Base-by-base conservation (phyloP, 2,888 invertebrate genomes). In the Pandemis heparana region DNA sequence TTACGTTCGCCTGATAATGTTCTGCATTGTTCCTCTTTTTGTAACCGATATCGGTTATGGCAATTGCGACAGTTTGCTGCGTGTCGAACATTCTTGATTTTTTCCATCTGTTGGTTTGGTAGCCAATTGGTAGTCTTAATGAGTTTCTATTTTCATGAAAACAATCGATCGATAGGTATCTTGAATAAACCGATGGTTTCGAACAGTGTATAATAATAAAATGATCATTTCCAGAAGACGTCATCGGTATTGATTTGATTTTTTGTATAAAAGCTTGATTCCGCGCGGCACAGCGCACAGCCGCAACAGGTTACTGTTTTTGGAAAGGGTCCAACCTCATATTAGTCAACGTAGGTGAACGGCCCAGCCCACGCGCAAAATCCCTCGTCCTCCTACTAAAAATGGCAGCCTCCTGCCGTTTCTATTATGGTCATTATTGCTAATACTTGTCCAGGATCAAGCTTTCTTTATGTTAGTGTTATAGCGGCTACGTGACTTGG, bases 341-440 rank as follows among this genome's bases (percentile, higher is more conserved):
- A 82, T 89, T 87, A 90, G 85, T 89, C 89, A 90, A 87, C 80
- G 74, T 84, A 84, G 92, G 89, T 92, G 89, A 92, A 92, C 83
- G 92, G 80, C 88, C 91, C 83, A 81, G 75, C 93, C 93, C 88
- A 92, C 93, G 89, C 90, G 78, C 82, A 77, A 82, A 87, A 82
- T 76, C 75, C 75, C 78, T 76, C 76, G 77, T 75, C 75, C 78
- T 78, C 75, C 65, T 75, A 76, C 83, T 83, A 79, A 81, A 85
- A 82, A 83, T 81, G 84, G 86, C 75, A 77, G 75, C 78, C 78
- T 81, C 77, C 79, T 79, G 78, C 74, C 75, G 71, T 76, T 70
- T 71, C 74, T 67, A 71, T 81, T 87, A 88, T 85, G 85, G 88
- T 77, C 83, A 87, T 86, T 87, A 79, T 84, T 78, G 78, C 79